Percentiles rank a stretch among this genome's conserved stretches.
These are phyloP conservation scores for Erpetoichthys calabaricus DNA, from an alignment of 2,797 vertebrate species.

Conservation along the genomic window DNA sequence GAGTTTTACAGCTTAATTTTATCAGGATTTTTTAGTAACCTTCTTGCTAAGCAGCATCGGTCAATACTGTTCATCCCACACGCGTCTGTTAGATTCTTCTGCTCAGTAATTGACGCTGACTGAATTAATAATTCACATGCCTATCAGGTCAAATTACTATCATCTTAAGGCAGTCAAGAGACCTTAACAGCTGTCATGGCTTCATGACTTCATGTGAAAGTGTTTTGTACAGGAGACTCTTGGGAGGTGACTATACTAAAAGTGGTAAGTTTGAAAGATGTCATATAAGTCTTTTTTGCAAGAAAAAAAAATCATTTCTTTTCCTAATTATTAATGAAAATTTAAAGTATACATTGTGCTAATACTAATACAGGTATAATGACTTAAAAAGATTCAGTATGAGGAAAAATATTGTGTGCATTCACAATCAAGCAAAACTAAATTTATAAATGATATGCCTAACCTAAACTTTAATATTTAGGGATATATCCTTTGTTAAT, in stretches of 20 bases:
- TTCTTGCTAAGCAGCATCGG: not conserved
- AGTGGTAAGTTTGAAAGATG: not conserved
- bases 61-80: not conserved
- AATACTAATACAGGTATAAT: too few relatives aligned
- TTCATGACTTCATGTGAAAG: constrained; percentile 9
- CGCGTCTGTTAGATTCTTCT: not conserved
- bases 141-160: constrained; percentile 11
- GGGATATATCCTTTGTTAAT: too few relatives aligned
- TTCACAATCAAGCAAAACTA: too few relatives aligned
- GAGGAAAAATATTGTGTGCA: too few relatives aligned
- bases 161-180: constrained; percentile 4
- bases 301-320: too few relatives aligned
- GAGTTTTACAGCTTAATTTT: too few relatives aligned
- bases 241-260: not conserved
- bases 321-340: too few relatives aligned
- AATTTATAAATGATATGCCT: too few relatives aligned
- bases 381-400: too few relatives aligned
- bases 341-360: too few relatives aligned
- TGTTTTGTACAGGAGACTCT: not conserved
- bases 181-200: not conserved
- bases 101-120: not conserved
- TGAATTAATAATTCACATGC: constrained; percentile 11
- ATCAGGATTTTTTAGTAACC: not conserved
- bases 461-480: too few relatives aligned
- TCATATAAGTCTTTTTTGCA: too few relatives aligned